Evolutionary conservation across 2,888 invertebrate species (phyloP), one percentile per base, ranked within the genome.

Genomic region (Elysia crispata): DNA sequence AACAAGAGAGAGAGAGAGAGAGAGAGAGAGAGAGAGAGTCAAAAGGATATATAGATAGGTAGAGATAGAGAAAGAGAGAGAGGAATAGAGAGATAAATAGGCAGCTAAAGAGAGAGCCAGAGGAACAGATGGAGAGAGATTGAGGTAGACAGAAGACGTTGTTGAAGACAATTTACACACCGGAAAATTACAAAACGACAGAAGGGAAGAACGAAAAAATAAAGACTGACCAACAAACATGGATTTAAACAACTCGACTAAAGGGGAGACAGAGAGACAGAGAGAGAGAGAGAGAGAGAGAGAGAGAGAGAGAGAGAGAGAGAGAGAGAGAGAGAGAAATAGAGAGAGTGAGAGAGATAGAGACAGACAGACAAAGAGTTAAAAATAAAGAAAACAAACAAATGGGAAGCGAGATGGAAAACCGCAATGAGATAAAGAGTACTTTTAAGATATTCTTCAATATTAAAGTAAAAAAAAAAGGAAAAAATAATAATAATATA

Each of bases 251-350:
- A n/a, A n/a, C n/a, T n/a, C n/a, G n/a, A 33, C 30, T 57, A 18
- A 67, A 11, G 67, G 69, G 33, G 60, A 74, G 28, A 67, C 18
- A 66, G 23, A 78, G 49, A 72, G 62, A 60, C 49, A 78, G 73
- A 49, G 33, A 78, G 25, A 73, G 62, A 64, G 30, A 76, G 76
- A 64, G 49, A 76, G 41, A 64, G 13, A 76, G 64, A 76, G 25
- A 76, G 66, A 76, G 41, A 76, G 64, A 76, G 41, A 76, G 64
- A 76, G 66, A 76, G 57, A 76, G 33, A 76, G 57, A 76, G 23
- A 76, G 28, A 76, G 66, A 76, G 20, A 76, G 66, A 76, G 31
- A 23, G 41, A 75, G 60, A 75, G 1, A 60, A 28, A 75, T 23
- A 75, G 75, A 75, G 6, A 70, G 33, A 70, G 1, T 30, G 25